Evolutionary conservation across 2,797 vertebrate genomes (phyloP).

Genomic region (Margarornis squamiger): DNA sequence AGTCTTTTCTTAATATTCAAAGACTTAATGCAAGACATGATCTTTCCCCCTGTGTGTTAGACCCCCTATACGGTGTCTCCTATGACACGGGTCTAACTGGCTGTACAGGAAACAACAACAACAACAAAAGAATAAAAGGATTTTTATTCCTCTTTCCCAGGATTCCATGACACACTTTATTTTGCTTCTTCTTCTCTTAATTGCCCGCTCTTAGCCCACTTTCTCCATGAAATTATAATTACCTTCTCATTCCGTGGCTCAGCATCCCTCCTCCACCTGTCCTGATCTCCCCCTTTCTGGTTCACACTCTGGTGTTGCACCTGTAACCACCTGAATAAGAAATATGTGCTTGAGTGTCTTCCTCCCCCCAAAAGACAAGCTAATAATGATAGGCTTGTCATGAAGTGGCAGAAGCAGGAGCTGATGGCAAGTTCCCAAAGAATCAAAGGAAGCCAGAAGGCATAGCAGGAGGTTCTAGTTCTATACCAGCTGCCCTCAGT

Average conservation of each 20-base stretch:
- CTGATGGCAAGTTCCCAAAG: background rate
- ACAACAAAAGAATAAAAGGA: too few species aligned
- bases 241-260: background rate
- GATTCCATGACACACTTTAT: background rate
- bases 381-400: background rate
- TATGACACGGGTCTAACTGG: background rate
- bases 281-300: background rate
- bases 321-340: background rate
- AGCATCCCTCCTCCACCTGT: background rate
- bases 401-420: background rate
- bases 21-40: background rate
- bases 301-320: background rate
- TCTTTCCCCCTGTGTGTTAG: background rate
- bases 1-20: background rate
- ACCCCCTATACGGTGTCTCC: background rate
- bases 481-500: background rate
- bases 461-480: background rate
- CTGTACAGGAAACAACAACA: background rate
- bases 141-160: background rate
- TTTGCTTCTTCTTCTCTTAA: background rate
- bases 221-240: background rate
- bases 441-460: background rate
- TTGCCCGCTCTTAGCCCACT: background rate
- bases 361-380: background rate
- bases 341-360: background rate